A percentile compares a stretch with the other conserved stretches of the same genome.
Evolutionary conservation across 2,797 vertebrate genomes (phyloP).

Genomic region (Amphiprion clarkii): DNA sequence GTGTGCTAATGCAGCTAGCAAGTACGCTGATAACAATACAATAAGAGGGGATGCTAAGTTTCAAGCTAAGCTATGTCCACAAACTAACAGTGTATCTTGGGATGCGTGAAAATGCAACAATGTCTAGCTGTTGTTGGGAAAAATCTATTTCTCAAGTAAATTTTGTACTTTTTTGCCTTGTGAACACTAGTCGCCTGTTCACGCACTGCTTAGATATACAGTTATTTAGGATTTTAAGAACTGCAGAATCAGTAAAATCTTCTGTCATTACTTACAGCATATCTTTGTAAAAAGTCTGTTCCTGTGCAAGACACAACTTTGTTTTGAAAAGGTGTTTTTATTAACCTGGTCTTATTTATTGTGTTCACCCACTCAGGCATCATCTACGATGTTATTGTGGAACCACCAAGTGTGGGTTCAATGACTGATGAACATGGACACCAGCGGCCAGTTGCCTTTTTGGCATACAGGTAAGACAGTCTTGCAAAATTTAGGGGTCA

Average conservation of each 20-base stretch:
- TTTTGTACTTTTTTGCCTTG: neutral
- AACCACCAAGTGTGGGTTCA: constrained; percentile 97
- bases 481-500: too few species aligned
- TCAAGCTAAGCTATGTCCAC: neutral
- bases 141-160: neutral
- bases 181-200: neutral
- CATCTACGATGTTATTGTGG: constrained; percentile 98
- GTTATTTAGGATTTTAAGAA: too few species aligned
- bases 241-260: too few species aligned
- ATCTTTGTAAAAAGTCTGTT: neutral
- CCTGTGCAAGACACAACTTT: neutral
- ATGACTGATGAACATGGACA: constrained; percentile 99
- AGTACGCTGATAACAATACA: neutral
- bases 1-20: neutral
- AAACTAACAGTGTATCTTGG: neutral
- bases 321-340: neutral
- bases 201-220: too few species aligned
- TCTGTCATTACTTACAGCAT: neutral
- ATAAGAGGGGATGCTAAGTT: neutral
- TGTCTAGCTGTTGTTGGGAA: neutral
- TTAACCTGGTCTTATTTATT: neutral
- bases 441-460: constrained; percentile 96
- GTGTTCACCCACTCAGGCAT: constrained; percentile 86
- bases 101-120: neutral
- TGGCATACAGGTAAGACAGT: constrained; percentile 92